Percentiles rank a stretch among this genome's conserved stretches.
Conservation (phyloP, 2,113 vertebrate species). For the Megaptera novaeangliae region DNA sequence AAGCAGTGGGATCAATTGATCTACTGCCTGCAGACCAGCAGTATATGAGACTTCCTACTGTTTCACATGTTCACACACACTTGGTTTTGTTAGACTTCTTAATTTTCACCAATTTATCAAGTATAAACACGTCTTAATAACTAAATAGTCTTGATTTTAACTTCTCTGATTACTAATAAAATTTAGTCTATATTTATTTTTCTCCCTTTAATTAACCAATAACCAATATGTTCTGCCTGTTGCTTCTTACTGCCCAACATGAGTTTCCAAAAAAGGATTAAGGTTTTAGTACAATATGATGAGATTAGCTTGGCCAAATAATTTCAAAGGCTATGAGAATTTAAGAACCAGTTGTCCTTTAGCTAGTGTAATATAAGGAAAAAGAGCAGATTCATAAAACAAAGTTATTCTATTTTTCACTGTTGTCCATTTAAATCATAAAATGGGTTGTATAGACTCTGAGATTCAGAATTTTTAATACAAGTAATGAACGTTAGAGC, state of each 20-base stretch:
- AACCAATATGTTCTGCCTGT: neutral
- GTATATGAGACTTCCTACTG: neutral
- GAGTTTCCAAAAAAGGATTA: neutral
- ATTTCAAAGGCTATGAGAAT: neutral
- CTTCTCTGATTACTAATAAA: neutral
- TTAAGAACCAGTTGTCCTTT: neutral
- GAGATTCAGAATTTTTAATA: neutral
- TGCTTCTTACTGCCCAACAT: slow-evolving; percentile 13
- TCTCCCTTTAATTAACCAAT: neutral
- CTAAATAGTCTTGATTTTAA: neutral
- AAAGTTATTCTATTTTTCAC: neutral
- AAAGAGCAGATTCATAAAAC: neutral
- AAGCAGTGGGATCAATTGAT: neutral
- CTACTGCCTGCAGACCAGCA: neutral
- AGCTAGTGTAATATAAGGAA: neutral
- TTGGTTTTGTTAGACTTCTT: neutral
- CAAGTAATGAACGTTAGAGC: neutral
- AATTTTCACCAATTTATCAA: neutral
- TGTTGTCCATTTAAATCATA: neutral
- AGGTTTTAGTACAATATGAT: neutral
- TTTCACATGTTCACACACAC: neutral
- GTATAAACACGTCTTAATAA: neutral
- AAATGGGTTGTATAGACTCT: neutral
- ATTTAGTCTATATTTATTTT: neutral
- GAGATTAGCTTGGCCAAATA: neutral